Evolutionary conservation across 2,888 invertebrate genomes (phyloP).

Genomic region (Diachrysia chrysitis): DNA sequence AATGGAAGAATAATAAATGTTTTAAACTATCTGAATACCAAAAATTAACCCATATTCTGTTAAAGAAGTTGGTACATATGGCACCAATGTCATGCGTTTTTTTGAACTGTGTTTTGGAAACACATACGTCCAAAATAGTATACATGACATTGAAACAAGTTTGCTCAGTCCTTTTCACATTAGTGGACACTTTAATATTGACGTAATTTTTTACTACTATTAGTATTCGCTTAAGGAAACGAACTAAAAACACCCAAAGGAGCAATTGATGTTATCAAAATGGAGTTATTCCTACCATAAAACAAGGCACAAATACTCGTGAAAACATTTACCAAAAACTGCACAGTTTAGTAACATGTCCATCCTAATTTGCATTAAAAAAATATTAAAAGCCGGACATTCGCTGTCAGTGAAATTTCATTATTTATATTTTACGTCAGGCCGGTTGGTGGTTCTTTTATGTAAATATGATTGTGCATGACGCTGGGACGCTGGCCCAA

Average conservation of each 20-base stretch:
- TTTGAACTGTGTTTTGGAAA: too few relatives aligned
- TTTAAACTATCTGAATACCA: too few relatives aligned
- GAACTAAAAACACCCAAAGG: not conserved
- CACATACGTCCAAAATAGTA: not conserved
- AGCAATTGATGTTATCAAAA: not conserved
- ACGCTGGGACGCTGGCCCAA: slow-evolving; percentile 65
- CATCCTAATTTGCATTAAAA: slow-evolving; percentile 49
- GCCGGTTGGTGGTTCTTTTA: slow-evolving; percentile 61
- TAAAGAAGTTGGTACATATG: too few relatives aligned
- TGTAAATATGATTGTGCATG: slow-evolving; percentile 70
- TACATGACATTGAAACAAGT: not conserved
- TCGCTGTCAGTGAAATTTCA: slow-evolving; percentile 55
- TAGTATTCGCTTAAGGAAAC: not conserved
- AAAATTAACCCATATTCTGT: too few relatives aligned
- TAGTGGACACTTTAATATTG: not conserved
- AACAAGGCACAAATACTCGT: not conserved
- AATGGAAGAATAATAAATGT: too few relatives aligned
- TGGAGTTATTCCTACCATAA: not conserved
- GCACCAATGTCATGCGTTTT: too few relatives aligned
- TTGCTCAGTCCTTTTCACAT: not conserved
- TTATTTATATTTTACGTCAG: slow-evolving; percentile 66
- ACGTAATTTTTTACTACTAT: not conserved
- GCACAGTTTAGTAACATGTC: slow-evolving; percentile 29
- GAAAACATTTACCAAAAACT: slow-evolving; percentile 15
- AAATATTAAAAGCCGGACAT: slow-evolving; percentile 49